phyloP scores from a whole-genome alignment of 2,797 vertebrate genomes.

The Miichthys miiuy region DNA sequence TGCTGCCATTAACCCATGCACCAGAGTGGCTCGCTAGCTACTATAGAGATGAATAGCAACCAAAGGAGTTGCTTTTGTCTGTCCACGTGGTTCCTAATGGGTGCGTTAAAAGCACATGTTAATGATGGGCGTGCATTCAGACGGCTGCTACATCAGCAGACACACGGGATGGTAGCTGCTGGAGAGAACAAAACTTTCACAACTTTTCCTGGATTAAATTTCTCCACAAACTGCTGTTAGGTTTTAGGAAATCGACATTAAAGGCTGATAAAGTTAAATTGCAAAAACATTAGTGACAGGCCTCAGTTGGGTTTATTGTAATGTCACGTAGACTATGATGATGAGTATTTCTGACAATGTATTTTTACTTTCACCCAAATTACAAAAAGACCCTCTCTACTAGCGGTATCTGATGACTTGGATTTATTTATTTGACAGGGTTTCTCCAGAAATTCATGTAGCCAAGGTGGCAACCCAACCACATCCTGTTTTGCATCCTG shows the following conservation, averaged over 20 bases:
- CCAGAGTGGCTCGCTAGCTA: constrained; percentile 13
- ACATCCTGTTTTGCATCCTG: too few species aligned
- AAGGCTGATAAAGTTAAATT: neutral
- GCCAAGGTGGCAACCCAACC: neutral
- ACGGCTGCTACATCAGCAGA: neutral
- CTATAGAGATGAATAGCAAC: constrained; percentile 16
- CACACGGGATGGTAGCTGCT: neutral
- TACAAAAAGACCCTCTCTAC: neutral
- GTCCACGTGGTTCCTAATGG: constrained; percentile 43
- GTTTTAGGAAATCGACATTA: neutral
- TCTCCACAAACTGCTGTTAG: neutral
- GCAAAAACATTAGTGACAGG: neutral
- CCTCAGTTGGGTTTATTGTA: neutral
- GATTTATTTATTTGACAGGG: neutral
- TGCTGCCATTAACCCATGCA: constrained; percentile 69
- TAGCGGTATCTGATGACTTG: neutral
- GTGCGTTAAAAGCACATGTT: constrained; percentile 35
- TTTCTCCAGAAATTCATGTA: neutral
- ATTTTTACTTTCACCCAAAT: neutral
- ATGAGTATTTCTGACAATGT: neutral
- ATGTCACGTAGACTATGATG: neutral
- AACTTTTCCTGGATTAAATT: neutral
- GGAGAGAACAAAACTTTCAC: neutral
- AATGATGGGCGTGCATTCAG: constrained; percentile 10
- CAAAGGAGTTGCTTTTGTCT: neutral